These are phyloP conservation scores for Anoplolepis gracilipes DNA, from an alignment of 1,140 invertebrate genomes.

Conservation along the genomic window DNA sequence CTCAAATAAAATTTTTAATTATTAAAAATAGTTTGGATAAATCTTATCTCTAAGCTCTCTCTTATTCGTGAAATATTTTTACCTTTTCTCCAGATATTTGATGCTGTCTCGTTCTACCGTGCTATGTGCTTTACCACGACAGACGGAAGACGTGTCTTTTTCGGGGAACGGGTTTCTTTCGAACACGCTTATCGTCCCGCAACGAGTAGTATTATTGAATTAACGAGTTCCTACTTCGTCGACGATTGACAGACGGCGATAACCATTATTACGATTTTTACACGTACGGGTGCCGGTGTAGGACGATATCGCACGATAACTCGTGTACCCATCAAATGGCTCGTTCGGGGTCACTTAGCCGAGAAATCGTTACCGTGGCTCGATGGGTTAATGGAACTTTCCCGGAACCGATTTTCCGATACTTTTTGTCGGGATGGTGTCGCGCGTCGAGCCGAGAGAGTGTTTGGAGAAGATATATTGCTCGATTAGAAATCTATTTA, in stretches of 20 bases:
- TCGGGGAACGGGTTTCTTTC: conserved; percentile 40
- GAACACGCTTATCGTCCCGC: conserved; percentile 66
- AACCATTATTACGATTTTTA: conserved; percentile 78
- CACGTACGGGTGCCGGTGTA: conserved; percentile 65
- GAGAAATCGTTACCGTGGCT: conserved; percentile 67
- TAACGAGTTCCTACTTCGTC: conserved; percentile 76
- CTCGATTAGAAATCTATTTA: conserved; percentile 63
- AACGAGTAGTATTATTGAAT: conserved; percentile 77
- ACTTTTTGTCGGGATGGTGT: conserved; percentile 41
- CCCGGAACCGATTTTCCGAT: conserved; percentile 65
- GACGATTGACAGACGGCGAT: conserved; percentile 67
- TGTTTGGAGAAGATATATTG: conserved; percentile 58
- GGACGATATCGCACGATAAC: conserved; percentile 72
- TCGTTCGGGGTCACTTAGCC: conserved; percentile 70
- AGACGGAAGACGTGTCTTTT: conserved; percentile 39
- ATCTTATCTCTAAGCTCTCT: conserved; percentile 19
- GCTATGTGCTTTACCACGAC: conserved; percentile 7
- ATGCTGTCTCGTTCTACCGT: not conserved
- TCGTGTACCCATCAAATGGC: conserved; percentile 66
- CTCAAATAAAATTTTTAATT: conserved; percentile 36
- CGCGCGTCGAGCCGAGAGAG: not conserved
- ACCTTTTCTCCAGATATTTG: not conserved
- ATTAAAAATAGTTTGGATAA: conserved; percentile 35
- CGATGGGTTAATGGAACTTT: conserved; percentile 50
- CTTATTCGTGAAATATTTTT: conserved; percentile 12